Base-by-base conservation (phyloP, 37 sponge, comb jelly and placozoan species). In the Halisarca cf. caerulea region DNA sequence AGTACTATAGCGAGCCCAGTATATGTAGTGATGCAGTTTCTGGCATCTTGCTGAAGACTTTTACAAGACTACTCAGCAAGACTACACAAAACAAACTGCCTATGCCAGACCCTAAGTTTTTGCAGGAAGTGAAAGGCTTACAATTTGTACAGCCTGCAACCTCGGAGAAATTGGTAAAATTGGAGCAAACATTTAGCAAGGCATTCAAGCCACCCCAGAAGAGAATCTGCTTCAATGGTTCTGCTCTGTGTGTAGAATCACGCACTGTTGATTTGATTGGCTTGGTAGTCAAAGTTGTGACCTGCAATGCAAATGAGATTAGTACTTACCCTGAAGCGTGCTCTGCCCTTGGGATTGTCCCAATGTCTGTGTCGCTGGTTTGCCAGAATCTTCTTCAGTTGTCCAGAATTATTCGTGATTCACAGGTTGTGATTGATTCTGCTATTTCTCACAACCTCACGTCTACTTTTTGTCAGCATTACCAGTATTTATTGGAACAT, bases 381-480 rank as follows among this genome's bases (percentile, higher is more conserved):
- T 40, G 45, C 41, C n/a, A 41, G 25, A 74, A 74, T 40, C 77
- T 74, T 40, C 77, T 74, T 44, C 42, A 44, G 44, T 44, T 74
- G 24, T 74, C 43, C 42, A 38, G 25, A 20, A 3, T 3, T 41
- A n/a, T 41, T 1, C 25, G 44, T 36, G 8, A 15, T 17, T 39
- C 45, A 8, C 4, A 42, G 15, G 18, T 44, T 23, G 18, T 2
- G 7, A 6, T 5, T n/a, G 6, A 15, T 3, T 9, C 41, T 4
- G 7, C 9, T 2, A 23, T 40, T 15, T 9, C 41, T n/a, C 25
- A 62, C 25, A 8, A 15, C 7, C 42, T 74, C 25, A 74, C 15
- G 2, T 42, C 24, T 0, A 40, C 41, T n/a, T 74, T 74, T 44
- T 25, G n/a, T 74, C 41, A 74, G 42, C 77, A 74, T 74, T 74